Base-by-base conservation (phyloP, 2,888 invertebrate genomes). In the Heliothis peltigera region DNA sequence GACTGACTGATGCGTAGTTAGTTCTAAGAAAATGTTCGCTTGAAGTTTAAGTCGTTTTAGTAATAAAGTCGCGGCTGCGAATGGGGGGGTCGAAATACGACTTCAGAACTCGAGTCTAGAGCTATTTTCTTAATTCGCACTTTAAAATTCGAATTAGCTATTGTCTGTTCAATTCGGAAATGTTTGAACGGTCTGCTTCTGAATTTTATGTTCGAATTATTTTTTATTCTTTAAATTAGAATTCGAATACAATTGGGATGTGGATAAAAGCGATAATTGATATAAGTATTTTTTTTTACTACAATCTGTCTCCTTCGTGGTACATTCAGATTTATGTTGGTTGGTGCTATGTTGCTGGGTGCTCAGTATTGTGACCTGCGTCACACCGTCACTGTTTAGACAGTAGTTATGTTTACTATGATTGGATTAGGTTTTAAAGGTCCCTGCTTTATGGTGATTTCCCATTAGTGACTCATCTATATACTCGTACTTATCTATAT, bases 1-100 rank as follows among this genome's bases (percentile, higher is more conserved):
- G 25, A 44, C 53, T 48, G 68, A 64, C 44, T 64, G 56, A 69
- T 69, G 49, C 43, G 64, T 43, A 46, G 21, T 47, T 39, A n/a
- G 64, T 60, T 64, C 53, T 43, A 55, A 57, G 56, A 56, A 55
- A 67, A 67, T 57, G 53, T 69, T 68, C 56, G 32, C 48, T 69
- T 35, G 35, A 72, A 72, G 64, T 72, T 51, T 47, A 70, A 73
- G 60, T 58, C 69, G 60, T 73, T 64, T 57, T 57, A 17, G 22
- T 74, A 74, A 74, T 73, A 65, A 73, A 74, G 61, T 59, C 44
- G 32, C 64, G 58, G 49, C 57, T 67, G 12, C 42, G 18, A 62
- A 57, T 57, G 21, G 19, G 19, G 21, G 21, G n/a, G 61, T 55
- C 42, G 42, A 72, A 68, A 60, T 59, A 56, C 51, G 48, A 64